These are phyloP conservation scores for Orthosia cruda DNA, from an alignment of 2,888 invertebrate species.

Conservation along the genomic window DNA sequence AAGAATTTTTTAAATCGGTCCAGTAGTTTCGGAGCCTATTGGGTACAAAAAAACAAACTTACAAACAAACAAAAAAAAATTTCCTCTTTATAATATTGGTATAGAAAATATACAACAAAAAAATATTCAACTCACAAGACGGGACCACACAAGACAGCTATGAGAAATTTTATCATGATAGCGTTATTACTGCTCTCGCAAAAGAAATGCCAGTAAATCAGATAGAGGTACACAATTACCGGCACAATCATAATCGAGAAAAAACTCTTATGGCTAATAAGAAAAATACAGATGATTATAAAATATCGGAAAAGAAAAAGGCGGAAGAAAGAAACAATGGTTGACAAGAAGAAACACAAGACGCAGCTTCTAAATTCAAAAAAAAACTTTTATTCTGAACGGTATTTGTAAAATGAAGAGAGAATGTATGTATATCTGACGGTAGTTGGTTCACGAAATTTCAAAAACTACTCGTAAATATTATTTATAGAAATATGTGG, in stretches of 20 bases:
- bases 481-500: conserved; percentile 10
- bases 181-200: too few species aligned
- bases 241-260: background rate
- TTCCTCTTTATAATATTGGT: too few species aligned
- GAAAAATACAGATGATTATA: background rate
- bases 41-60: too few species aligned
- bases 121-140: too few species aligned
- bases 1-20: too few species aligned
- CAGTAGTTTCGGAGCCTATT: too few species aligned
- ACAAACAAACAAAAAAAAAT: too few species aligned
- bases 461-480: background rate
- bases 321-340: background rate
- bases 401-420: background rate
- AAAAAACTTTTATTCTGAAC: background rate
- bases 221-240: background rate
- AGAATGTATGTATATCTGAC: conserved; percentile 15
- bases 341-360: background rate
- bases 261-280: background rate
- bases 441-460: background rate
- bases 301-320: too few species aligned
- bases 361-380: background rate
- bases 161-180: too few species aligned
- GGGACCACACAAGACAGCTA: too few species aligned
- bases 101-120: too few species aligned
- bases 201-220: background rate